phyloP scores from a whole-genome alignment of 2,113 vertebrate genomes.

The Sminthopsis crassicaudata region DNA sequence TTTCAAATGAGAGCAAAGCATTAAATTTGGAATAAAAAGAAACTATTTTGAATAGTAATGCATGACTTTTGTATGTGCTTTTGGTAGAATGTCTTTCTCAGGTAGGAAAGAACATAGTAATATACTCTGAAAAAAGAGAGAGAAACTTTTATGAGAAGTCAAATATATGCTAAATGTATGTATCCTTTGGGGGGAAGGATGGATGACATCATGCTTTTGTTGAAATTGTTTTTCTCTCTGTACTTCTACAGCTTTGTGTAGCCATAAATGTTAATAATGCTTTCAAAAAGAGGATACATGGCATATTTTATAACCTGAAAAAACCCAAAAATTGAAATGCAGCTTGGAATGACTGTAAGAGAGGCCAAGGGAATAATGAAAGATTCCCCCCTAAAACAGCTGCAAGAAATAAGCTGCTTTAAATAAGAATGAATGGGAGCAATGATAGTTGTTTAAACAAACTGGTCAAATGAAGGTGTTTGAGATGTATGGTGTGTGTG shows the following conservation, averaged over 20 bases:
- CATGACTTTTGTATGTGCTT: slow-evolving; percentile 49
- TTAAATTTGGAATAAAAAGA: slow-evolving; percentile 36
- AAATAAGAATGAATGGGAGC: slow-evolving; percentile 73
- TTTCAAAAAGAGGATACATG: background rate
- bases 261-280: slow-evolving; percentile 46
- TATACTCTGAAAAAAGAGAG: slow-evolving; percentile 46
- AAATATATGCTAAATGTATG: slow-evolving; percentile 53
- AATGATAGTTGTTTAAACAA: slow-evolving; percentile 62
- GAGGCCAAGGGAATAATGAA: slow-evolving; percentile 66
- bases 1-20: slow-evolving; percentile 38
- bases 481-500: slow-evolving; percentile 48
- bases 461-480: slow-evolving; percentile 62
- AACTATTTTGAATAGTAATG: slow-evolving; percentile 47
- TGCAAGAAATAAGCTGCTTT: slow-evolving; percentile 75
- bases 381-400: slow-evolving; percentile 56
- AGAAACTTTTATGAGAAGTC: slow-evolving; percentile 63
- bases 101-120: slow-evolving; percentile 6
- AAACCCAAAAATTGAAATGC: slow-evolving; percentile 61
- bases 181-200: slow-evolving; percentile 33
- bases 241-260: slow-evolving; percentile 39
- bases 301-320: slow-evolving; percentile 64
- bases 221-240: slow-evolving; percentile 32
- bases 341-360: slow-evolving; percentile 63
- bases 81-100: slow-evolving; percentile 41
- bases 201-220: slow-evolving; percentile 29